These are phyloP conservation scores for Syritta pipiens DNA, from an alignment of 2,888 invertebrate genomes.

Conservation along the genomic window DNA sequence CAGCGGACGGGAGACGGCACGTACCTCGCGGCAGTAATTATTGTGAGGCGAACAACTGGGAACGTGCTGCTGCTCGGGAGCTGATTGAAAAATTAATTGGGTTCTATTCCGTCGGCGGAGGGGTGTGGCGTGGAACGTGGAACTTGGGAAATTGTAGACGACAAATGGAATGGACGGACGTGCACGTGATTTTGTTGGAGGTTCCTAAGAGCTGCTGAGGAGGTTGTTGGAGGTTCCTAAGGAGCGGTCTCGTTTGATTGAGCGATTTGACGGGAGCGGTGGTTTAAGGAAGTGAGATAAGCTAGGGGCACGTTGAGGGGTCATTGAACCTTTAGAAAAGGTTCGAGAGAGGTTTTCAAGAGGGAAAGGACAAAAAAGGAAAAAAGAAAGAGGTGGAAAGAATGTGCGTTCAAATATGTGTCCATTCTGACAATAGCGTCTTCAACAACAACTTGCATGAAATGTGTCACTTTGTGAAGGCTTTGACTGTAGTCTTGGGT, in stretches of 20 bases:
- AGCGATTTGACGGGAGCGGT: conserved; percentile 35
- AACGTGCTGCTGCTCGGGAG: conserved; percentile 65
- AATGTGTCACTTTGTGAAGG: too few species aligned
- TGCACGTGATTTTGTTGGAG: conserved; percentile 56
- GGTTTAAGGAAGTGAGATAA: conserved; percentile 43
- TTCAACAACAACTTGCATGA: too few species aligned
- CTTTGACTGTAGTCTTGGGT: too few species aligned
- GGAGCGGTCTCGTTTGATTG: conserved; percentile 30
- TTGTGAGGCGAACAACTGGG: conserved; percentile 51
- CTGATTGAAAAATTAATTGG: conserved; percentile 69
- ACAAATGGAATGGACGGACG: conserved; percentile 56
- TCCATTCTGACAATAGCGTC: too few species aligned
- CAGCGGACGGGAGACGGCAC: conserved; percentile 34
- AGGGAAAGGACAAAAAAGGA: too few species aligned
- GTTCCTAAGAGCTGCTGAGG: conserved; percentile 21
- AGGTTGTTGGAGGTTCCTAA: neutral
- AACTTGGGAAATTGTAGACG: conserved; percentile 40
- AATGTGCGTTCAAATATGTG: too few species aligned
- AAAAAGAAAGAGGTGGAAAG: too few species aligned
- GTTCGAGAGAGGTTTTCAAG: too few species aligned
- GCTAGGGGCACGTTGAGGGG: too few species aligned
- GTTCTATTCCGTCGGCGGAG: conserved; percentile 32
- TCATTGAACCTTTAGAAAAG: too few species aligned
- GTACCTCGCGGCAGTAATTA: conserved; percentile 65
- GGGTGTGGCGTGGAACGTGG: neutral